These are phyloP conservation scores for Misgurnus mizolepis DNA, from an alignment of 2,113 vertebrate genomes.

Conservation along the genomic window DNA sequence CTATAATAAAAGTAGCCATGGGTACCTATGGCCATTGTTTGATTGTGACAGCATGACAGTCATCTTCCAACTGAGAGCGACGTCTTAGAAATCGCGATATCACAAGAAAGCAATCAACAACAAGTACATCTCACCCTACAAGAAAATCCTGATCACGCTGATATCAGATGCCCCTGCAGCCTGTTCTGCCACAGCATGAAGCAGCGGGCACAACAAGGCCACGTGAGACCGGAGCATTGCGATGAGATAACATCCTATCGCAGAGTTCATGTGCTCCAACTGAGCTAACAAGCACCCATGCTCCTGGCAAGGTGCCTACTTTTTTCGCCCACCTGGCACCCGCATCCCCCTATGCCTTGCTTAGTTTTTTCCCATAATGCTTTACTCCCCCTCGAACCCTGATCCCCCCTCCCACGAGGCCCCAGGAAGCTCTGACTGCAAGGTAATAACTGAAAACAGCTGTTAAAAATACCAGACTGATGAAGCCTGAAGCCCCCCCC, in stretches of 20 bases:
- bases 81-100: background rate
- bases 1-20: no score
- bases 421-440: conserved; percentile 69
- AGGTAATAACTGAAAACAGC: conserved; percentile 72
- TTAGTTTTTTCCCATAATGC: conserved; percentile 14
- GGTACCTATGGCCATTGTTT: no score
- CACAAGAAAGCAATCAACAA: background rate
- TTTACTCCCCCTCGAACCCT: conserved; percentile 1
- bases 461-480: conserved; percentile 72
- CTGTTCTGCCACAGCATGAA: conserved; percentile 23
- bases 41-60: no score
- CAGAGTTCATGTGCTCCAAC: background rate
- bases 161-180: conserved; percentile 35
- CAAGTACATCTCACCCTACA: conserved; percentile 19
- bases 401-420: conserved; percentile 52
- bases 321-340: conserved; percentile 15
- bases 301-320: background rate
- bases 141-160: conserved; percentile 34
- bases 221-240: conserved; percentile 12
- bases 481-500: conserved; percentile 54
- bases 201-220: conserved; percentile 13
- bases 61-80: background rate
- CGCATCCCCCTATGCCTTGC: conserved; percentile 3
- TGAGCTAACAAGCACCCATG: background rate
- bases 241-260: conserved; percentile 32